These are phyloP conservation scores for Telmatochromis bifrenatus DNA, from an alignment of 2,113 vertebrate species.

Conservation along the genomic window DNA sequence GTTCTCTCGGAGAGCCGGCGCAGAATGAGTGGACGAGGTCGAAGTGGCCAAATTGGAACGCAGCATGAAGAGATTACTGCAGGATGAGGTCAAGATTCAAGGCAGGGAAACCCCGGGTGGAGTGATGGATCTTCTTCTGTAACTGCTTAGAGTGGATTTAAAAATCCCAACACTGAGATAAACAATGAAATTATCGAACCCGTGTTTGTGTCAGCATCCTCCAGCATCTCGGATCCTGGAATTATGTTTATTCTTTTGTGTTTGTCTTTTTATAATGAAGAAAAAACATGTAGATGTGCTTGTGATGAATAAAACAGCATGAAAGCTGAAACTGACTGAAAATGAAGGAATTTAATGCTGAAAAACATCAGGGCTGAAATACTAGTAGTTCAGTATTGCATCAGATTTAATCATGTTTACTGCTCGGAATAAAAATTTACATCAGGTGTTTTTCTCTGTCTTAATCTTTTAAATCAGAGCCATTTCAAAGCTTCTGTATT, in stretches of 20 bases:
- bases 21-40: not conserved
- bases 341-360: slow-evolving; percentile 15
- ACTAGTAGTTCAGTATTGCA: not conserved
- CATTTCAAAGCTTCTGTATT: not conserved
- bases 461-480: not conserved
- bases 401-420: not conserved
- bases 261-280: not conserved
- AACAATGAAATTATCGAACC: not conserved
- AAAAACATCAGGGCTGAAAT: not conserved
- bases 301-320: slow-evolving; percentile 7
- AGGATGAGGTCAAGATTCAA: not conserved
- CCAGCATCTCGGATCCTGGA: not conserved
- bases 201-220: not conserved
- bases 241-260: not conserved
- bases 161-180: not conserved
- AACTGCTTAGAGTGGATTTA: not conserved
- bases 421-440: not conserved
- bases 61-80: not conserved
- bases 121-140: not conserved
- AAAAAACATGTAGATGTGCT: not conserved
- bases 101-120: not conserved
- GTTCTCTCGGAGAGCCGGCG: not conserved
- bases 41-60: not conserved
- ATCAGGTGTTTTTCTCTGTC: not conserved
- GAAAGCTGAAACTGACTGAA: not conserved